Percentiles rank a stretch among this genome's conserved stretches.
phyloP scores from a whole-genome alignment of 37 sponge, comb jelly and placozoan species.

The Aphrocallistes beatrix region DNA sequence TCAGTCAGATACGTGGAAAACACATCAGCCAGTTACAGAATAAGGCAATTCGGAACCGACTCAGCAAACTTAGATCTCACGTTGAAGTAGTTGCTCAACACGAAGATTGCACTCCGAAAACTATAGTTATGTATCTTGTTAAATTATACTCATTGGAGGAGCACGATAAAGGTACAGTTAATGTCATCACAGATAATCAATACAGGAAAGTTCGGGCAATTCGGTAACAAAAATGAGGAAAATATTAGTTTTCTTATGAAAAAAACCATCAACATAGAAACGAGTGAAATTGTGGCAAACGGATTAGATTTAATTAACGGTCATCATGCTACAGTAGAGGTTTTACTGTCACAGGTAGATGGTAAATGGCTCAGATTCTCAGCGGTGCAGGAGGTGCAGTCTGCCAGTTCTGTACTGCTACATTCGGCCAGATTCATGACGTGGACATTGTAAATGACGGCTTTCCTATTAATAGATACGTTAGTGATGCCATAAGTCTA shows the following conservation, averaged over 20 bases:
- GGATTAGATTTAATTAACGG: background rate
- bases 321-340: background rate
- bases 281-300: background rate
- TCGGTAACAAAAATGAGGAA: background rate
- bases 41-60: background rate
- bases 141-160: background rate
- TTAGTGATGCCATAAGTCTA: background rate
- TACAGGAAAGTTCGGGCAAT: background rate
- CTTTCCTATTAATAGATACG: background rate
- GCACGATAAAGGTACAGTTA: background rate
- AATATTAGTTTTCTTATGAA: background rate
- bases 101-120: background rate
- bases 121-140: background rate
- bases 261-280: background rate
- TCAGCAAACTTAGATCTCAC: background rate
- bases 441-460: background rate
- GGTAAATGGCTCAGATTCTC: background rate
- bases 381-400: background rate
- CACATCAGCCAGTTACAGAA: background rate
- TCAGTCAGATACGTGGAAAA: background rate
- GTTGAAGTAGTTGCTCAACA: background rate
- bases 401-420: background rate
- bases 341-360: background rate
- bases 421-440: constrained; percentile 11
- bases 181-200: background rate